Evolutionary conservation across 2,888 invertebrate genomes (phyloP).

Genomic region (Formica aserva): DNA sequence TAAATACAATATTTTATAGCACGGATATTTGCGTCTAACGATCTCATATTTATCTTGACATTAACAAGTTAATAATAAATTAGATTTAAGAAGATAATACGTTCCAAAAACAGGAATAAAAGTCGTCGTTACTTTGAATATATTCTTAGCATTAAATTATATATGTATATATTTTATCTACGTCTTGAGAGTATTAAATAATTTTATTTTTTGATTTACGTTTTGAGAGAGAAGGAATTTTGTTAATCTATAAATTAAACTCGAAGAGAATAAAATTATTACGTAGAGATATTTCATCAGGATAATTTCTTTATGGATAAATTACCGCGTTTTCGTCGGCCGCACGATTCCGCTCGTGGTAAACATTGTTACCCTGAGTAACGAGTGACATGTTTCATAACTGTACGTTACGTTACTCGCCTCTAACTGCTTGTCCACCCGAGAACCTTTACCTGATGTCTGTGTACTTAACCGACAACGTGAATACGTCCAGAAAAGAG

Average conservation of each 20-base stretch:
- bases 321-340: conserved; percentile 26
- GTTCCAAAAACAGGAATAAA: neutral
- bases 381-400: conserved; percentile 75
- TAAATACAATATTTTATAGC: too few relatives aligned
- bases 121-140: neutral
- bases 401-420: conserved; percentile 63
- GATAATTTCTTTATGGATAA: conserved; percentile 9
- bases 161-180: neutral
- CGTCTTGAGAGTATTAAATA: neutral
- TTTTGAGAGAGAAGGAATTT: conserved; percentile 1
- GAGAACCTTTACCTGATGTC: conserved; percentile 64
- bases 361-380: conserved; percentile 72
- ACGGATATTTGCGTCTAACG: too few relatives aligned
- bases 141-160: neutral
- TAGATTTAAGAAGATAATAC: neutral
- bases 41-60: neutral
- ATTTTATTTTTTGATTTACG: neutral
- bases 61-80: neutral
- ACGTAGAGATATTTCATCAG: neutral
- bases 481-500: conserved; percentile 57
- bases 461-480: conserved; percentile 59
- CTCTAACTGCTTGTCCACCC: conserved; percentile 71
- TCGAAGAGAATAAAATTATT: neutral
- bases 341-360: conserved; percentile 40
- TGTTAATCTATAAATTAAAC: neutral